Percentiles rank a stretch among this genome's conserved stretches.
phyloP scores from a whole-genome alignment of 2,888 invertebrate genomes.

The Patella depressa region DNA sequence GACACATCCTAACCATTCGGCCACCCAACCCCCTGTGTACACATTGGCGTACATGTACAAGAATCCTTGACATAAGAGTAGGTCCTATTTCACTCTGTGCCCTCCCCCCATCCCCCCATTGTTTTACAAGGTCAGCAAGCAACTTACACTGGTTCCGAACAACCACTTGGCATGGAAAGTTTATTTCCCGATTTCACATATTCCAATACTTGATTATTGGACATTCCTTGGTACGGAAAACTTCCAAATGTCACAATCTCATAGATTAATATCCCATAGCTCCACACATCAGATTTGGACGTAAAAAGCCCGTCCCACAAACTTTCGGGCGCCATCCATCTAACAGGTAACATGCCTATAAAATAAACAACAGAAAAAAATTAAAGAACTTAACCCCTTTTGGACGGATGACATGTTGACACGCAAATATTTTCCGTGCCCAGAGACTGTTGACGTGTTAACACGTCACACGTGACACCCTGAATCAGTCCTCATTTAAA shows the following conservation, averaged over 20 bases:
- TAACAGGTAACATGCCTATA: conserved; percentile 84
- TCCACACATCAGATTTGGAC: conserved; percentile 90
- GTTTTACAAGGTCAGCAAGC: no score
- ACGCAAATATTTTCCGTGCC: no score
- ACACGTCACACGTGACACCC: no score
- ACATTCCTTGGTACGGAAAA: conserved; percentile 89
- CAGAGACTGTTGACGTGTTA: no score
- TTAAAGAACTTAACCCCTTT: background rate
- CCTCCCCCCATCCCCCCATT: no score
- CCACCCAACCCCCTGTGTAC: no score
- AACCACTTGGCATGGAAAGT: conserved; percentile 82
- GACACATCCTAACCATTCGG: no score
- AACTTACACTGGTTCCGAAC: conserved; percentile 85
- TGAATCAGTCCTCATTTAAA: no score
- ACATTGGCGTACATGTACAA: no score
- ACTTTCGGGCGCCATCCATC: conserved; percentile 95
- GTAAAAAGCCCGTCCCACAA: conserved; percentile 87
- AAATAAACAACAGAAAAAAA: background rate
- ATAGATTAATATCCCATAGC: conserved; percentile 88
- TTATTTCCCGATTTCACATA: conserved; percentile 84
- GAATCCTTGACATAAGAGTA: no score
- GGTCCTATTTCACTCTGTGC: no score
- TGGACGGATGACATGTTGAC: no score
- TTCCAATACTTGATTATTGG: conserved; percentile 87
- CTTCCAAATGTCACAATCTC: conserved; percentile 90